Evolutionary conservation across 1,140 invertebrate species (phyloP), one percentile per base, ranked within the genome.

Genomic region (Schlechtendalia chinensis): DNA sequence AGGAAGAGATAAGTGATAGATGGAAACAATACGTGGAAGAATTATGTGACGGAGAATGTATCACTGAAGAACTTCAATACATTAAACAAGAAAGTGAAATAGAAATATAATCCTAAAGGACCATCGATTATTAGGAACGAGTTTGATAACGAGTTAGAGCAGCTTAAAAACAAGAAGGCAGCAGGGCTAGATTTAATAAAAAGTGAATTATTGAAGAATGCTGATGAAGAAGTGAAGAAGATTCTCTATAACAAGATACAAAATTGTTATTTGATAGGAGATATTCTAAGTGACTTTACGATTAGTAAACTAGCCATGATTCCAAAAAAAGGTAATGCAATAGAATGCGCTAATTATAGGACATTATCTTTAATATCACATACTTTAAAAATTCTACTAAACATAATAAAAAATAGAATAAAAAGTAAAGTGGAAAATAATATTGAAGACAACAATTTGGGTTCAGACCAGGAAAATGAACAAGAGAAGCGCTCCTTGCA

Each of bases 241-340:
- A n/a, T n/a, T n/a, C n/a, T n/a, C n/a, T n/a, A n/a, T n/a, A n/a
- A n/a, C n/a, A n/a, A n/a, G n/a, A n/a, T n/a, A n/a, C n/a, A n/a
- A n/a, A n/a, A n/a, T n/a, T n/a, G n/a, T n/a, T n/a, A n/a, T n/a
- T n/a, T n/a, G n/a, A n/a, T n/a, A n/a, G 39, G 71, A 54, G 17
- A 56, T 75, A 54, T 75, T 54, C 71, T 53, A 75, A 75, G 24
- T n/a, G 71, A 75, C 17, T 75, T 56, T 75, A 75, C 47, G 17
- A 56, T 32, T 5, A 75, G 47, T 58, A 75, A 56, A 58, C 54
- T 58, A 54, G 54, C 56, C 22, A 75, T 22, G n/a, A 75, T 75
- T 56, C 53, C 27, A n/a, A 75, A 75, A 22, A 58, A 75, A 75
- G n/a, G 53, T 16, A 75, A 58, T 59, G 14, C 24, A 22, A 75